phyloP scores from a whole-genome alignment of 1,140 invertebrate genomes.

The Bombus affinis region DNA sequence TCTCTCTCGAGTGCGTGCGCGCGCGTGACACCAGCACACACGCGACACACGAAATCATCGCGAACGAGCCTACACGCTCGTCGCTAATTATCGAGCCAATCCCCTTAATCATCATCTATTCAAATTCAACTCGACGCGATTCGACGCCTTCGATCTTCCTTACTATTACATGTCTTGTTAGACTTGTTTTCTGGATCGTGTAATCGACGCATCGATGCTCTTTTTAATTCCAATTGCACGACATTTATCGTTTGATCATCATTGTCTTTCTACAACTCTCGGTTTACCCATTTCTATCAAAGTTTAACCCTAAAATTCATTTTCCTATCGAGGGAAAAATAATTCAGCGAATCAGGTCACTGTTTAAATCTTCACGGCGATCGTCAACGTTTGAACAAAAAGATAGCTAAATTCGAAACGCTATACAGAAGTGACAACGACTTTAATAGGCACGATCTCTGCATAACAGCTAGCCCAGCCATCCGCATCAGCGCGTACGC shows the following conservation, averaged over 20 bases:
- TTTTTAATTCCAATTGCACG: background rate
- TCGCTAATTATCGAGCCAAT: conserved; percentile 1
- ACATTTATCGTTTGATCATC: too few relatives aligned
- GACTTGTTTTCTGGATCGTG: background rate
- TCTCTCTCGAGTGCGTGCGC: conserved; percentile 20
- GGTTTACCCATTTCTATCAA: too few relatives aligned
- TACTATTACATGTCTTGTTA: background rate
- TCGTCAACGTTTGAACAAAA: conserved; percentile 46
- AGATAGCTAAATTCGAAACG: background rate
- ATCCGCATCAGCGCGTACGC: conserved; percentile 38
- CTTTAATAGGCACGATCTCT: conserved; percentile 41
- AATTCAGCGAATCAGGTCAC: background rate
- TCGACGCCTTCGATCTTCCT: background rate
- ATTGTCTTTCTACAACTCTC: too few relatives aligned
- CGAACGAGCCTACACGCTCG: background rate
- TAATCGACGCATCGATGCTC: conserved; percentile 29
- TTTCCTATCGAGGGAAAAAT: too few relatives aligned
- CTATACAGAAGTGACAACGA: background rate
- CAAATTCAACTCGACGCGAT: background rate
- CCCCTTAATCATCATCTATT: background rate
- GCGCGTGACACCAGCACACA: background rate
- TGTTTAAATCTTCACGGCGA: background rate
- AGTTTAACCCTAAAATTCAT: too few relatives aligned
- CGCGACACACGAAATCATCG: background rate
- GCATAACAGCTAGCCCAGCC: conserved; percentile 32